Evolutionary conservation across 2,888 invertebrate species (phyloP).

Genomic region (Alloscopus bannaensis): DNA sequence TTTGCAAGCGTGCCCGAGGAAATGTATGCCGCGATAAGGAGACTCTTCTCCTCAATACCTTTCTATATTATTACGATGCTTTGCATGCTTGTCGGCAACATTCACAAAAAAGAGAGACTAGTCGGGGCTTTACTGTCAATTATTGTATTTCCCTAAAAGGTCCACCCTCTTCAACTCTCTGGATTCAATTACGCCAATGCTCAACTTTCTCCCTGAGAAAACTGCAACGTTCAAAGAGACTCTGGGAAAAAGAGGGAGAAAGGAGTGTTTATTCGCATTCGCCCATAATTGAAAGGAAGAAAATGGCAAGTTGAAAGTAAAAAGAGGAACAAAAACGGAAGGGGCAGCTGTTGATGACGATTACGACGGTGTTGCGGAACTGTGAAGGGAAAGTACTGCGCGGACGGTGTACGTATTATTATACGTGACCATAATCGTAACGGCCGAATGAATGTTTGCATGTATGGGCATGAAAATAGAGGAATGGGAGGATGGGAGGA

Average conservation of each 20-base stretch:
- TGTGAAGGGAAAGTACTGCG: conserved; percentile 1
- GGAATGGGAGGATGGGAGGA: conserved; percentile 57
- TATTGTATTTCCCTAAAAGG: conserved; percentile 9
- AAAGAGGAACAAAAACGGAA: conserved; percentile 17
- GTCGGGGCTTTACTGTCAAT: conserved; percentile 4
- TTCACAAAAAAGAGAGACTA: too few species aligned
- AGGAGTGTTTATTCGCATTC: conserved; percentile 16
- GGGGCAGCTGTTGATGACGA: conserved; percentile 38
- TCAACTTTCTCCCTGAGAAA: conserved; percentile 40
- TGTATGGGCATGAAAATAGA: conserved; percentile 57
- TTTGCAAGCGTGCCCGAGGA: too few species aligned
- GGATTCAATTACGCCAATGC: conserved; percentile 41
- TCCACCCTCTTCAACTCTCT: conserved; percentile 4
- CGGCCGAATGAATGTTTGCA: conserved; percentile 52
- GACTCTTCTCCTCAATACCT: too few species aligned
- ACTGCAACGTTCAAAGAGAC: conserved; percentile 29
- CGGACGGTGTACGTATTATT: too few species aligned
- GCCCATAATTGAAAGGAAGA: conserved; percentile 34
- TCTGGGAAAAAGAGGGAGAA: too few species aligned
- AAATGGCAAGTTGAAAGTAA: too few species aligned
- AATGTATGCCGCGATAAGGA: too few species aligned
- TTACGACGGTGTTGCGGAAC: background rate
- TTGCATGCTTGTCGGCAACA: background rate
- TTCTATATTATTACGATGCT: background rate
- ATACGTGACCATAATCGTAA: conserved; percentile 24